Conservation (phyloP, 1,140 invertebrate species). For the Panagrolaimus sp. region DNA sequence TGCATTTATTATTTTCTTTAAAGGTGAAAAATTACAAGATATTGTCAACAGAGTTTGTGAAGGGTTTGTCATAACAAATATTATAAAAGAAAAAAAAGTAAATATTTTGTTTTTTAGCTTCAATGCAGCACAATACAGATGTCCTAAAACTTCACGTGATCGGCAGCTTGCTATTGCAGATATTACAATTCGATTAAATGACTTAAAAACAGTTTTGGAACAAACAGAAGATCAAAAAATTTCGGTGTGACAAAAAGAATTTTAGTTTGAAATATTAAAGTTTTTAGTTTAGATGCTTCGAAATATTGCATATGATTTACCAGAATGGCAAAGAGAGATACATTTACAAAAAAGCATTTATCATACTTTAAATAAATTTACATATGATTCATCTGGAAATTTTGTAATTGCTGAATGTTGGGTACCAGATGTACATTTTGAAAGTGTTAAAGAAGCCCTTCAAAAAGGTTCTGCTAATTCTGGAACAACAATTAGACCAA, state of each 20-base stretch:
- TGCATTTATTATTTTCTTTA: conserved; percentile 97
- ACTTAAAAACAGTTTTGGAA: conserved; percentile 76
- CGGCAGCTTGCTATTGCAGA: conserved; percentile 85
- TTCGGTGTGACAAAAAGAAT: conserved; percentile 26
- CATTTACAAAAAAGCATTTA: conserved; percentile 70
- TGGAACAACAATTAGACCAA: conserved; percentile 62
- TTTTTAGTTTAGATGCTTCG: conserved; percentile 83
- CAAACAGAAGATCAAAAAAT: conserved; percentile 46
- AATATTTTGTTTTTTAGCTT: conserved; percentile 66
- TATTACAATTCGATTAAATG: conserved; percentile 86
- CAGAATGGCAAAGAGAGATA: conserved; percentile 83
- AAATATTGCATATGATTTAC: conserved; percentile 83
- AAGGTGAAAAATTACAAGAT: conserved; percentile 91
- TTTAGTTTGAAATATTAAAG: no score
- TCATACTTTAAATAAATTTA: conserved; percentile 71
- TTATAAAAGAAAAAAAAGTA: not conserved
- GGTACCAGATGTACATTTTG: conserved; percentile 86
- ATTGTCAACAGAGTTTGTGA: conserved; percentile 95
- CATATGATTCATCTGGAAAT: conserved; percentile 72
- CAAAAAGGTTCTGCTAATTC: conserved; percentile 76
- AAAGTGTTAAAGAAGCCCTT: conserved; percentile 79
- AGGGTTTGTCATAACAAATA: conserved; percentile 65
- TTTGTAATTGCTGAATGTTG: conserved; percentile 97
- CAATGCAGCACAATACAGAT: conserved; percentile 88
- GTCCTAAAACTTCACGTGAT: conserved; percentile 82